A percentile compares a stretch with the other conserved stretches of the same genome.
phyloP scores from a whole-genome alignment of 1,140 invertebrate species.

The Proctacanthus coquilletti region DNA sequence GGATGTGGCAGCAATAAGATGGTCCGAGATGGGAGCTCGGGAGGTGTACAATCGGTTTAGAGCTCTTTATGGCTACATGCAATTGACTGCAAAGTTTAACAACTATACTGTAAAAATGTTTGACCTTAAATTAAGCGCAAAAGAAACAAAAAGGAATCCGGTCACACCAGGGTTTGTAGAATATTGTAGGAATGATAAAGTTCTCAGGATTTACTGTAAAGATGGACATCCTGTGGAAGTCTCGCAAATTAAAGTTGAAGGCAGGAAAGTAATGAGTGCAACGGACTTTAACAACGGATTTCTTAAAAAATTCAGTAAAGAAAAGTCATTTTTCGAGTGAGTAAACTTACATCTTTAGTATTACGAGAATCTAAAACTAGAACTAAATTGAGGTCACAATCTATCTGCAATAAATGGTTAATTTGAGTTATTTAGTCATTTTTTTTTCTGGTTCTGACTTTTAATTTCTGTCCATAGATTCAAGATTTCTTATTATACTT shows the following conservation, averaged over 20 bases:
- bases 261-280: constrained; percentile 42
- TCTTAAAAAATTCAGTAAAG: constrained; percentile 31
- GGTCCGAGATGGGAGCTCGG: constrained; percentile 40
- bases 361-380: too few species aligned
- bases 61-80: constrained; percentile 45
- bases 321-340: too few species aligned
- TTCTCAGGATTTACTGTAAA: constrained; percentile 40
- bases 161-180: constrained; percentile 31
- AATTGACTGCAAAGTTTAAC: constrained; percentile 42
- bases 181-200: constrained; percentile 35
- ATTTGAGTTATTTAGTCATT: too few species aligned
- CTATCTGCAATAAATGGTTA: too few species aligned
- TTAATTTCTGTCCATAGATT: too few species aligned
- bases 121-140: constrained; percentile 31
- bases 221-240: constrained; percentile 40
- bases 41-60: constrained; percentile 49
- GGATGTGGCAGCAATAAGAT: constrained; percentile 41
- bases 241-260: constrained; percentile 37
- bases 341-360: too few species aligned
- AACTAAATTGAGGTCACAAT: too few species aligned
- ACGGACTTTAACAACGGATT: constrained; percentile 53
- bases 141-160: constrained; percentile 14
- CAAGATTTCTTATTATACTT: too few species aligned
- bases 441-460: too few species aligned
- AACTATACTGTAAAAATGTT: constrained; percentile 41